Conservation (phyloP, 2,113 vertebrate species). For the Nerophis lumbriciformis region DNA sequence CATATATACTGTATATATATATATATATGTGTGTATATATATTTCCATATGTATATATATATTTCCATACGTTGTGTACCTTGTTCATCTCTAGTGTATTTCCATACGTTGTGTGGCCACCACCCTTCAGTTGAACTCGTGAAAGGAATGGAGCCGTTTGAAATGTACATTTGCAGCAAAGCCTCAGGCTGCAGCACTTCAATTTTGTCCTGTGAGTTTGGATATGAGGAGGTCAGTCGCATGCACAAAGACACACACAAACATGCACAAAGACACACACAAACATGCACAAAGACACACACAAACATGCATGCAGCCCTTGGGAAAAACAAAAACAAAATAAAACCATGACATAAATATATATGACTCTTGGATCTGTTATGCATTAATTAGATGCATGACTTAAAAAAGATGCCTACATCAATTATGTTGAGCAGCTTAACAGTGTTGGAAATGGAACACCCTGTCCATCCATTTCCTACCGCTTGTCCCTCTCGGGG, state of each 20-base stretch:
- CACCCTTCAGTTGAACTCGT: conserved; percentile 42
- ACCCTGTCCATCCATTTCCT: background rate
- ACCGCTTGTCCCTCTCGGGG: too few species aligned
- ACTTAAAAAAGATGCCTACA: background rate
- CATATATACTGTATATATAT: too few species aligned
- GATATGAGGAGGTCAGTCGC: too few species aligned
- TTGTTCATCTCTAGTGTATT: too few species aligned
- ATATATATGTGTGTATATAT: too few species aligned
- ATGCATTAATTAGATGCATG: conserved; percentile 8
- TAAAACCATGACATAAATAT: background rate
- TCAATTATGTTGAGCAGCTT: background rate
- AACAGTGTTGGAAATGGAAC: background rate
- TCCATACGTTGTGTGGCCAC: too few species aligned
- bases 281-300: background rate
- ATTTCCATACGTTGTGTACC: too few species aligned
- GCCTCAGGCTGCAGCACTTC: conserved; percentile 18
- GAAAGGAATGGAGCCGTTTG: background rate
- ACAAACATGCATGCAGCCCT: conserved; percentile 32
- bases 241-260: conserved; percentile 3
- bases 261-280: too few species aligned
- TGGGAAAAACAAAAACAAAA: conserved; percentile 27
- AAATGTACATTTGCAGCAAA: conserved; percentile 12
- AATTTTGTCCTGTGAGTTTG: conserved; percentile 26
- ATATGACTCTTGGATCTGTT: conserved; percentile 15
- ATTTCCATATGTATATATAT: too few species aligned